phyloP scores from a whole-genome alignment of 1,140 invertebrate species.

The Notospermus geniculatus region DNA sequence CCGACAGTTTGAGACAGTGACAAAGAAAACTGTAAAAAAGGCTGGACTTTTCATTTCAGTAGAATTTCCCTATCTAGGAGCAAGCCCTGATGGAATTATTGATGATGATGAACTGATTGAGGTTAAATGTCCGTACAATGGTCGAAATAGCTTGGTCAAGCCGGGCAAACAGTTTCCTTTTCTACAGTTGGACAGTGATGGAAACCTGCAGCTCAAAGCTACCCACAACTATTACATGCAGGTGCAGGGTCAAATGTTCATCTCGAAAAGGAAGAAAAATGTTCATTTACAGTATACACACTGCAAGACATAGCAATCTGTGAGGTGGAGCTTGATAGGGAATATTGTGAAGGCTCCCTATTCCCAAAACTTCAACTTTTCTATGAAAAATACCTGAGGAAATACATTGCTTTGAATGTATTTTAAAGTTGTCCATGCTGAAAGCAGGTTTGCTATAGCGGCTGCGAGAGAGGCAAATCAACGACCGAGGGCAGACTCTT shows the following conservation, averaged over 20 bases:
- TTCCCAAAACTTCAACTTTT: background rate
- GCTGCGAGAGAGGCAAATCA: too few species aligned
- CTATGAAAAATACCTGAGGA: too few species aligned
- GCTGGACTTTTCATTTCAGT: constrained; percentile 1
- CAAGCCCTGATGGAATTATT: constrained; percentile 7
- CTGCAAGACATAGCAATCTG: background rate
- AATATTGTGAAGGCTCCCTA: background rate
- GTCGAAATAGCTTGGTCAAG: background rate
- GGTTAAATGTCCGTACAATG: constrained; percentile 10
- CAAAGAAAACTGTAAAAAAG: background rate
- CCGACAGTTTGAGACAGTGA: background rate
- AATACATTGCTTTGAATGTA: too few species aligned
- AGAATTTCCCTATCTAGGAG: constrained; percentile 1
- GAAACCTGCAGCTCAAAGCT: background rate
- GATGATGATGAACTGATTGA: background rate
- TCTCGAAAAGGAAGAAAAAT: background rate
- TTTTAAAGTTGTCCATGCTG: too few species aligned
- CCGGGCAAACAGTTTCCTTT: background rate
- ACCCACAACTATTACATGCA: constrained; percentile 11
- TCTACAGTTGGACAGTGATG: background rate
- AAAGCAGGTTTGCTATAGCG: too few species aligned
- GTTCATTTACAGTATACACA: constrained; percentile 5
- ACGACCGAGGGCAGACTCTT: too few species aligned
- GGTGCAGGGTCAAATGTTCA: constrained; percentile 4
- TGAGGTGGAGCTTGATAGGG: background rate